phyloP scores from a whole-genome alignment of 2,888 invertebrate species.

The Drosophila niveifrons region DNA sequence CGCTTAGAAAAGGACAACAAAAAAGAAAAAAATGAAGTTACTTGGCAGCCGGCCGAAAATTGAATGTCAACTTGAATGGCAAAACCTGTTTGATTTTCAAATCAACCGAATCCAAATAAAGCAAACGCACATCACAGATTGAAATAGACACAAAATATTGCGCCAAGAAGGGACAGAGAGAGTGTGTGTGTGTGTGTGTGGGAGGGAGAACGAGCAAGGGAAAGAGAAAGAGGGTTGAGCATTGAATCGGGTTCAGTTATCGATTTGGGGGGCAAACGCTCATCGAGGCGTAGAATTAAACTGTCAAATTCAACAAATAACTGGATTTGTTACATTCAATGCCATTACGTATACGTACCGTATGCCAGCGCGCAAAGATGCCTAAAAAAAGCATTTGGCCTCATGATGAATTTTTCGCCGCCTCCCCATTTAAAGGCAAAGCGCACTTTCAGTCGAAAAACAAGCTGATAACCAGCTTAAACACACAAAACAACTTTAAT shows the following conservation, averaged over 20 bases:
- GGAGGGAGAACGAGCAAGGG: no score
- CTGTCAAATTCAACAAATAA: constrained; percentile 83
- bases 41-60: constrained; percentile 45
- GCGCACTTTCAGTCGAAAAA: constrained; percentile 10
- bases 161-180: constrained; percentile 18
- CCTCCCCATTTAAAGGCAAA: background rate
- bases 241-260: constrained; percentile 22
- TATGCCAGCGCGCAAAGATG: background rate
- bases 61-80: constrained; percentile 59
- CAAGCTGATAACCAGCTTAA: constrained; percentile 37
- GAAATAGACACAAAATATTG: constrained; percentile 64
- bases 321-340: constrained; percentile 71
- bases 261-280: constrained; percentile 56
- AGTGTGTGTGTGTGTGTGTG: background rate
- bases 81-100: constrained; percentile 76
- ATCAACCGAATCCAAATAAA: constrained; percentile 57
- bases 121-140: constrained; percentile 58
- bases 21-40: constrained; percentile 8
- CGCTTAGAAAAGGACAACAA: background rate
- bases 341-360: constrained; percentile 22
- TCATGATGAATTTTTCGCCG: background rate
- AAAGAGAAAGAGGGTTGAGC: constrained; percentile 6
- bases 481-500: constrained; percentile 41
- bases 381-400: constrained; percentile 2
- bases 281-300: constrained; percentile 83